A percentile compares a stretch with the other conserved stretches of the same genome.
Evolutionary conservation across 2,888 invertebrate genomes (phyloP).

Genomic region (Linnaemya vulpina): DNA sequence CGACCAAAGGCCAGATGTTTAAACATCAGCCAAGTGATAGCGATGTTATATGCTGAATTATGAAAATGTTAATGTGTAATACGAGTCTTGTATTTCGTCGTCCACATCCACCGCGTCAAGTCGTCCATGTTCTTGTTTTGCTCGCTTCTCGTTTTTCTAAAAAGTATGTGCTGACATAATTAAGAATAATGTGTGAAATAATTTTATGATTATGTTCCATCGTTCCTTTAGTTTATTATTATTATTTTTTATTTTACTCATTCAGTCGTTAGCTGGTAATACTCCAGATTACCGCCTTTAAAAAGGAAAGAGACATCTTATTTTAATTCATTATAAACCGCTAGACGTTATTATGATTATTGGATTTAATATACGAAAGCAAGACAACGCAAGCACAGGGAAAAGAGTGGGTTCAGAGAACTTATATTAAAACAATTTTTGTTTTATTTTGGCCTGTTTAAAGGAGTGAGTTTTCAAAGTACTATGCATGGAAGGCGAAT

Average conservation of each 20-base stretch:
- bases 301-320: constrained; percentile 28
- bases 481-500: background rate
- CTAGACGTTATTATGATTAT: constrained; percentile 41
- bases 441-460: constrained; percentile 23
- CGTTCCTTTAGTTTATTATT: background rate
- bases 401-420: constrained; percentile 26
- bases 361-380: constrained; percentile 20
- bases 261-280: constrained; percentile 18
- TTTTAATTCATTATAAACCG: constrained; percentile 32
- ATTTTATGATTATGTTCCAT: constrained; percentile 62
- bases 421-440: constrained; percentile 16
- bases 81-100: constrained; percentile 26
- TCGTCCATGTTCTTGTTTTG: background rate
- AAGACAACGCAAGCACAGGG: background rate
- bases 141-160: constrained; percentile 13
- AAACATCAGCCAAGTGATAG: constrained; percentile 22
- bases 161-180: constrained; percentile 64
- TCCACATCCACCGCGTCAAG: background rate
- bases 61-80: constrained; percentile 48
- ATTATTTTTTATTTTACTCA: constrained; percentile 9
- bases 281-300: constrained; percentile 8
- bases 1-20: constrained; percentile 67
- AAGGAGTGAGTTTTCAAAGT: background rate
- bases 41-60: constrained; percentile 23
- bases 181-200: constrained; percentile 71